Base-by-base conservation (phyloP, 2,797 vertebrate genomes). In the Otus scops region DNA sequence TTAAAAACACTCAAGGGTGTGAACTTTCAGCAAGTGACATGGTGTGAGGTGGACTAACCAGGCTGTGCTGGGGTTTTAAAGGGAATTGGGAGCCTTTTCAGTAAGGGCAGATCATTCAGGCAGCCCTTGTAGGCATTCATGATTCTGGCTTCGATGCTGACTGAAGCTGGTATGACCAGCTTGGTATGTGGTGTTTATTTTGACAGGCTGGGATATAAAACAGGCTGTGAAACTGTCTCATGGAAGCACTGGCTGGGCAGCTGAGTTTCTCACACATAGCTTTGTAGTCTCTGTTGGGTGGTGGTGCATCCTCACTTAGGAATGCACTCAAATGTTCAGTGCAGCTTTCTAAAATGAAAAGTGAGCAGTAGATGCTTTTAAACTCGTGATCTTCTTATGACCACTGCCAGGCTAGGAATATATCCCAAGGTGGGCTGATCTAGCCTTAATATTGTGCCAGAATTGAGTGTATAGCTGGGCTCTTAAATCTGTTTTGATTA, bases 261-360 rank as follows among this genome's bases (percentile, higher is more conserved):
- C 79, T 8, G 41, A 43, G 68, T n/a, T 38, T 6, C 56, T 80
- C 0, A 2, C 68, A 21, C 21, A 1, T 4, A 30, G 73, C 41
- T 70, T 41, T 75, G 41, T 11, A 10, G 30, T 19, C 41, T 26
- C 57, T 61, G 59, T 85, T 36, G 68, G 39, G 3, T 41, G 24
- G 7, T 22, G 68, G 5, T 13, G 22, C 36, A 11, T 77, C 85
- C 91, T 54, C 1, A 0, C 54, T 43, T 3, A 34, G 79, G 57
- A 80, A 63, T 7, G 20, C 8, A 0, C 41, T 36, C 5, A 1
- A 13, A 13, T 0, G 3, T 4, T 70, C 60, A 5, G 1, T 3
- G 11, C 30, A 61, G 38, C 38, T 80, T 27, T 51, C 47, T 30
- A 7, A 10, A 43, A 10, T 8, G 27, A 13, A 53, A 39, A 23